A percentile compares a stretch with the other conserved stretches of the same genome.
Conservation (phyloP, 1,140 invertebrate species). For the Tigriopus japonicus region DNA sequence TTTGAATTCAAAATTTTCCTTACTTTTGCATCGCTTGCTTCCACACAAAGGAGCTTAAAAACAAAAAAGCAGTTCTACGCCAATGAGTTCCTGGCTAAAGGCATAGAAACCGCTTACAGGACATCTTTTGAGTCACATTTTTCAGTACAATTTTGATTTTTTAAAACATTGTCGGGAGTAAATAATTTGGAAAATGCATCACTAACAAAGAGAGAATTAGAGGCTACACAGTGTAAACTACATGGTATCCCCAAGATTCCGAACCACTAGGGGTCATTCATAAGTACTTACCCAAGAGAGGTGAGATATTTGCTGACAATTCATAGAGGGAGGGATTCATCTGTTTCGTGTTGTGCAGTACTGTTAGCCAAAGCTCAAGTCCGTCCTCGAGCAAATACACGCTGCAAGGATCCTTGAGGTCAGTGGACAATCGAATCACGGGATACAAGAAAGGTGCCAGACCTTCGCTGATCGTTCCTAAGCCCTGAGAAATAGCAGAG, state of each 20-base stretch:
- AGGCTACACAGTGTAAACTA: background rate
- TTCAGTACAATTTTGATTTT: too few relatives aligned
- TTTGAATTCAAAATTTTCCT: too few relatives aligned
- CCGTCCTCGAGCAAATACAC: conserved; percentile 83
- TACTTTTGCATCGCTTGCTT: too few relatives aligned
- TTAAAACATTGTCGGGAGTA: too few relatives aligned
- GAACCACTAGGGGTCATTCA: conserved; percentile 26
- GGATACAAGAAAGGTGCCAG: conserved; percentile 48
- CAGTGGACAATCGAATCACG: conserved; percentile 53
- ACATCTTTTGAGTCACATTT: too few relatives aligned
- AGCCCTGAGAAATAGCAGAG: too few relatives aligned
- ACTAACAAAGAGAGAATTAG: too few relatives aligned
- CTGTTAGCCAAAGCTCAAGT: conserved; percentile 64
- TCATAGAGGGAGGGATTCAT: conserved; percentile 35
- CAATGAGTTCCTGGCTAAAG: too few relatives aligned
- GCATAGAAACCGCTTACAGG: too few relatives aligned
- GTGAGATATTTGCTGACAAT: conserved; percentile 52
- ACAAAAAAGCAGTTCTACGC: too few relatives aligned
- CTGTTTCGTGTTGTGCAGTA: conserved; percentile 50
- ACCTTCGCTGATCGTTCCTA: conserved; percentile 30
- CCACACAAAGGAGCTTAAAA: too few relatives aligned
- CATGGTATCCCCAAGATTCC: background rate
- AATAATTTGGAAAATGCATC: too few relatives aligned
- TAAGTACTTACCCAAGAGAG: conserved; percentile 35
- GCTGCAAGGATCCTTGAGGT: conserved; percentile 52